Base-by-base conservation (phyloP, 2,113 vertebrate genomes). In the Martes martes region DNA sequence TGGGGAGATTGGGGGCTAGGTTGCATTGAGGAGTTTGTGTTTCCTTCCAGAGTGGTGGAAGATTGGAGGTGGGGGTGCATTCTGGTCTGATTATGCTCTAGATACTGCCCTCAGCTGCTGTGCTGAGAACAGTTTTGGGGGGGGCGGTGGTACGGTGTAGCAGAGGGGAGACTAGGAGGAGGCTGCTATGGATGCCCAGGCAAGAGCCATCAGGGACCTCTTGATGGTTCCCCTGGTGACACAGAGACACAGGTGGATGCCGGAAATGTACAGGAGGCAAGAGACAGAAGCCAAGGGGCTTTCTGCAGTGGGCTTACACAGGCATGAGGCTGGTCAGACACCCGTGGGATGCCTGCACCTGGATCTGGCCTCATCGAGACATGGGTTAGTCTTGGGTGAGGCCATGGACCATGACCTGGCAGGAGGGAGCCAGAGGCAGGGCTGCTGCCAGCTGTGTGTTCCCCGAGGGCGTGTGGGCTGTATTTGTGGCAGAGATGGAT, bases 101-200 rank as follows among this genome's bases (percentile, higher is more conserved):
- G 42, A 73, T 24, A 28, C n/a, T 95, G 82, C 80, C 61, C 83
- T 83, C 33, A 65, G 84, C 93, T 67, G 82, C 33, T 1, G 26
- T 7, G 26, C 59, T 23, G 52, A 94, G 93, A 87, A 87, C 24
- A 63, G 69, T 79, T 61, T 3, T 24, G 11, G 15, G n/a, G 33
- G 47, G 47, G 47, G 50, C 4, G 18, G 55, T 57, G 63, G 57
- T 11, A 63, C 47, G 28, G 50, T 50, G 63, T 5, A 47, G 71
- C 97, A 45, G 82, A 50, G n/a, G 86, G 96, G 85, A 80, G 47
- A 83, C 80, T 14, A 18, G 16, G 61, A 36, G 88, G 91, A 96
- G 73, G 83, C 93, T 61, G 91, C 33, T 4, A 16, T 47, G 57
- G 61, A 89, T 92, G 93, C 94, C 89, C 8, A 0, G 2, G 73